Percentiles rank a stretch among this genome's conserved stretches.
phyloP scores from a whole-genome alignment of 2,113 vertebrate genomes.

The Silurus glanis region DNA sequence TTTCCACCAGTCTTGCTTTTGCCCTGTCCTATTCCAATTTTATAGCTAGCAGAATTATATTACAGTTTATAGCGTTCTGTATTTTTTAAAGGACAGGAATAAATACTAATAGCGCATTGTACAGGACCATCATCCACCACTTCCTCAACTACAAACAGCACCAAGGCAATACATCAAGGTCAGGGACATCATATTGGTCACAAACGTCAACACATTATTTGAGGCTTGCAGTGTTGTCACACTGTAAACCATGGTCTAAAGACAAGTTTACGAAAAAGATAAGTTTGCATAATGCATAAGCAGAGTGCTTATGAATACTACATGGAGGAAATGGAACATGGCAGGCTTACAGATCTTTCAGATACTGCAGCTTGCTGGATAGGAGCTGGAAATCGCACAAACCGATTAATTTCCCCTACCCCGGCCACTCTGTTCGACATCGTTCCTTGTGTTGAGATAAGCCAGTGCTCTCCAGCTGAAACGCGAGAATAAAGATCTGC shows the following conservation, averaged over 20 bases:
- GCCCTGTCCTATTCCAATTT: background rate
- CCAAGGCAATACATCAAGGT: background rate
- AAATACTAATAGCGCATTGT: conserved; percentile 4
- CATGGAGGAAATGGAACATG: conserved; percentile 24
- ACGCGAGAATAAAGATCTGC: conserved; percentile 22
- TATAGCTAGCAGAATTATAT: conserved; percentile 3
- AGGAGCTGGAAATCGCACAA: conserved; percentile 3
- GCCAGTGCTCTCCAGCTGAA: conserved; percentile 29
- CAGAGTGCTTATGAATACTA: conserved; percentile 21
- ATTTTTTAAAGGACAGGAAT: background rate
- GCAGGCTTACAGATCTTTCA: conserved; percentile 16
- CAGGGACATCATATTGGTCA: background rate
- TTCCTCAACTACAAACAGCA: background rate
- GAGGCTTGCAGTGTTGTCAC: background rate
- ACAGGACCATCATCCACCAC: background rate
- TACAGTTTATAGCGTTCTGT: background rate
- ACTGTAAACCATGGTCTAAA: background rate
- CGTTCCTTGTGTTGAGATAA: conserved; percentile 22
- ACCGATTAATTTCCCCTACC: conserved; percentile 24
- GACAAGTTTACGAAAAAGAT: conserved; percentile 24
- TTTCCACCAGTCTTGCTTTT: background rate
- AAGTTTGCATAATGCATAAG: conserved; percentile 42
- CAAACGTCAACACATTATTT: background rate
- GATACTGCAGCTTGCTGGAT: conserved; percentile 15
- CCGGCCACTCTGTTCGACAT: conserved; percentile 21